Conservation (phyloP, 2,888 invertebrate genomes). For the Atherix ibis region DNA sequence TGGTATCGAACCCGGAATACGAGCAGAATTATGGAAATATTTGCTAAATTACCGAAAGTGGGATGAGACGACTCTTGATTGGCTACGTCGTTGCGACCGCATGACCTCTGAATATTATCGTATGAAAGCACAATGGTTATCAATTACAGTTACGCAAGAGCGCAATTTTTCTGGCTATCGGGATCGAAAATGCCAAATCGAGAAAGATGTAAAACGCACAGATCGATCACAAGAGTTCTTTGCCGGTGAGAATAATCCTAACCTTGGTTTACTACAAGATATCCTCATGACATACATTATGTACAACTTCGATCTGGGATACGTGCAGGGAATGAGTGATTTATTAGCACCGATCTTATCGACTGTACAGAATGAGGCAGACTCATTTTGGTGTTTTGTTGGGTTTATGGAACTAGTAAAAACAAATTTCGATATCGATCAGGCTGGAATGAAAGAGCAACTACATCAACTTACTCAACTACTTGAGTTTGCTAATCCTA, state of each 20-base stretch:
- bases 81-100: slow-evolving; percentile 49
- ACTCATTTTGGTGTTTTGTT: slow-evolving; percentile 98
- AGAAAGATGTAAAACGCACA: slow-evolving; percentile 94
- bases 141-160: slow-evolving; percentile 77
- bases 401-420: slow-evolving; percentile 91
- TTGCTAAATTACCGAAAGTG: slow-evolving; percentile 78
- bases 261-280: slow-evolving; percentile 69
- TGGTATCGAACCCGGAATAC: slow-evolving; percentile 59
- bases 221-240: slow-evolving; percentile 83
- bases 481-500: slow-evolving; percentile 66
- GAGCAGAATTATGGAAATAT: slow-evolving; percentile 88
- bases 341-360: slow-evolving; percentile 81
- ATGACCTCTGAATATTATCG: slow-evolving; percentile 76
- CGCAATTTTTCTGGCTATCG: slow-evolving; percentile 71
- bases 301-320: slow-evolving; percentile 97
- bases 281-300: slow-evolving; percentile 97
- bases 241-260: slow-evolving; percentile 85
- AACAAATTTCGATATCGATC: slow-evolving; percentile 92
- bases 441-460: slow-evolving; percentile 90
- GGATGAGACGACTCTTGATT: slow-evolving; percentile 57
- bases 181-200: slow-evolving; percentile 85
- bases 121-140: slow-evolving; percentile 95
- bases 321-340: slow-evolving; percentile 97
- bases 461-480: slow-evolving; percentile 70
- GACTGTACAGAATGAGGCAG: slow-evolving; percentile 82